Conservation (phyloP, 2,797 vertebrate genomes). For the Pseudochirops cupreus region DNA sequence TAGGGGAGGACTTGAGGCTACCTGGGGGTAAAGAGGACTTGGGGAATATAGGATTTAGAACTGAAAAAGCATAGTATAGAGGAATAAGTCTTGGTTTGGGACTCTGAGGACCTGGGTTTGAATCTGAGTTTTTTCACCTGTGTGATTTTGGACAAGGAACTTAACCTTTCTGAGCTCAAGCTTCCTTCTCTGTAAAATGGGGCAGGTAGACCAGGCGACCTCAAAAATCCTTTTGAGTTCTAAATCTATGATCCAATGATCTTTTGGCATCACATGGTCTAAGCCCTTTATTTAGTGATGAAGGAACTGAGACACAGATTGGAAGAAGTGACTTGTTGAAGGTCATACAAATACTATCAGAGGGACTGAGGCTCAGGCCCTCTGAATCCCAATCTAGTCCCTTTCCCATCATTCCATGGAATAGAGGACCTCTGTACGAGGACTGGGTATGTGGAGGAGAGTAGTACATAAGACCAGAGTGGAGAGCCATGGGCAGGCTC, state of each 20-base stretch:
- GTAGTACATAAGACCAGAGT: not conserved
- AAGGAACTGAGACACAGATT: not conserved
- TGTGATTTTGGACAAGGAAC: not conserved
- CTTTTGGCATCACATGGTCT: not conserved
- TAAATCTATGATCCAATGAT: not conserved
- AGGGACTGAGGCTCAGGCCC: not conserved
- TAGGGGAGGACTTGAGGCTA: not conserved
- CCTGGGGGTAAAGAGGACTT: not conserved
- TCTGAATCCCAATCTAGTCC: not conserved
- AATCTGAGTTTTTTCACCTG: not conserved
- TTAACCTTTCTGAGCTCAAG: not conserved
- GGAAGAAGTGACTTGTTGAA: not conserved
- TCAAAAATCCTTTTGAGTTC: not conserved
- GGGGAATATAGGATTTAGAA: not conserved
- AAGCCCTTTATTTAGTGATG: not conserved
- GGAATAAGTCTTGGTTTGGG: not conserved
- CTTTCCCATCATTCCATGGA: not conserved
- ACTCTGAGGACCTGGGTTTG: not conserved
- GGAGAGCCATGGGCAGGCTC: constrained; percentile 11
- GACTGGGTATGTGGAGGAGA: not conserved
- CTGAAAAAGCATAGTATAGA: not conserved
- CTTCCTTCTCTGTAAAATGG: not conserved
- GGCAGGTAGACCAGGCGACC: not conserved
- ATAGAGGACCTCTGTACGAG: rapidly evolving
- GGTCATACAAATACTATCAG: not conserved